These are phyloP conservation scores for Toxotes lorentzi DNA, from an alignment of 2,797 vertebrate genomes.

Conservation along the genomic window DNA sequence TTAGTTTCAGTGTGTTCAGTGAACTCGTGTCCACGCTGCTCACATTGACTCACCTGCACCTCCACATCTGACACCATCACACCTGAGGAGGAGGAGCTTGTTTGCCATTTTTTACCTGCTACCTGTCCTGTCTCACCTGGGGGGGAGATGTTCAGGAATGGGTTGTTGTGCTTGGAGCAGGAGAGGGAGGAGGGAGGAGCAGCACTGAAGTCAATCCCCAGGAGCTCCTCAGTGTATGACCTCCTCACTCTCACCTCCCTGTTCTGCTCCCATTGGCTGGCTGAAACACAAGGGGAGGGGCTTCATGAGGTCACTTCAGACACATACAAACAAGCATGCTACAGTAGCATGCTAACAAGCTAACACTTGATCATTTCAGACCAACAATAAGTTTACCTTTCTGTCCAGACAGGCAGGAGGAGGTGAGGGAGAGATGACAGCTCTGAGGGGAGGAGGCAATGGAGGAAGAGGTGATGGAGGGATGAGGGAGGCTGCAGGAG, in stretches of 20 bases:
- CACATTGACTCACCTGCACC: no score
- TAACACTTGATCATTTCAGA: not conserved
- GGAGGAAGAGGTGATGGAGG: not conserved
- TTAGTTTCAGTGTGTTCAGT: no score
- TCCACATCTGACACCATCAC: no score
- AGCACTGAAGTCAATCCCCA: conserved; percentile 79
- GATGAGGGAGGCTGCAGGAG: conserved; percentile 22
- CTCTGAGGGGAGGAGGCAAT: conserved; percentile 1
- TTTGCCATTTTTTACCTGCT: no score
- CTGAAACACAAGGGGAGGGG: conserved; percentile 36
- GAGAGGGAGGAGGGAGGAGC: conserved; percentile 20
- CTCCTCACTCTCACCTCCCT: conserved; percentile 31
- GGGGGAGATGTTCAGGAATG: conserved; percentile 52
- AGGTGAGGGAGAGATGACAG: not conserved
- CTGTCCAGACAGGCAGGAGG: not conserved
- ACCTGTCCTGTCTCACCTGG: conserved; percentile 51
- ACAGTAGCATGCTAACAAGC: not conserved
- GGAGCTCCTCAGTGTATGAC: conserved; percentile 82
- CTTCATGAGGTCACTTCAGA: not conserved
- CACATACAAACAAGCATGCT: not conserved
- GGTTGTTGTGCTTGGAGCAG: conserved; percentile 30
- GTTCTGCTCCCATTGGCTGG: conserved; percentile 40
- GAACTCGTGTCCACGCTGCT: no score
- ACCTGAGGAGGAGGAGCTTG: no score
- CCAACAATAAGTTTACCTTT: conserved; percentile 40